These are phyloP conservation scores for Cyclophora albipunctata DNA, from an alignment of 2,888 invertebrate genomes.

Conservation along the genomic window DNA sequence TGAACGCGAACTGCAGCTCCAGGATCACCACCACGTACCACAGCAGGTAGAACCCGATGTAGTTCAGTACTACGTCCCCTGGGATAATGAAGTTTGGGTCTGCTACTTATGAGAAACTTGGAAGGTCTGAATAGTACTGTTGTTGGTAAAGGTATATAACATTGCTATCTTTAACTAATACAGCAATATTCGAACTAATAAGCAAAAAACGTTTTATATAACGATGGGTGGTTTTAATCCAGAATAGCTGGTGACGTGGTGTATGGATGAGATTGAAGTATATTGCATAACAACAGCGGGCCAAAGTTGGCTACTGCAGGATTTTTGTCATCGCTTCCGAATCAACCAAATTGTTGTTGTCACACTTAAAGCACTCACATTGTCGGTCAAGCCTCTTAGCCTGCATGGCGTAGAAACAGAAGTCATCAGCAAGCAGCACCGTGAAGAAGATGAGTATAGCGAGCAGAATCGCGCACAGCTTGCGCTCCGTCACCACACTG, in stretches of 20 bases:
- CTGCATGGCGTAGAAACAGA: conserved; percentile 58
- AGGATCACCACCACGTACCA: conserved; percentile 75
- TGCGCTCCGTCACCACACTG: conserved; percentile 51
- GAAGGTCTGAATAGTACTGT: no score
- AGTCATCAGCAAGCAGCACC: conserved; percentile 57
- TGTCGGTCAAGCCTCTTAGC: conserved; percentile 51
- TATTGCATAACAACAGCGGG: no score
- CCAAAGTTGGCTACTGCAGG: no score
- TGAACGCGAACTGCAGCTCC: conserved; percentile 77
- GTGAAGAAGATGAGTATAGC: conserved; percentile 61
- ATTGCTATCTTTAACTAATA: no score
- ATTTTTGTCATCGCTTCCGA: no score
- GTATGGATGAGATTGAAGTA: no score
- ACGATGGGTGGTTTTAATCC: no score
- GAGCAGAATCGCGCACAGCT: conserved; percentile 52
- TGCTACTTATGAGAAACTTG: not conserved
- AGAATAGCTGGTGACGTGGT: no score
- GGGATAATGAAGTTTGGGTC: conserved; percentile 12
- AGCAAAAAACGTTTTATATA: no score
- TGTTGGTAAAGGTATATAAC: no score
- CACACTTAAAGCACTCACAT: conserved; percentile 37
- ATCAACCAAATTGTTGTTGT: no score
- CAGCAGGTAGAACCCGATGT: conserved; percentile 74
- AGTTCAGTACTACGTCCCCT: conserved; percentile 69
- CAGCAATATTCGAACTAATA: no score